Evolutionary conservation across 2,888 invertebrate genomes (phyloP).

Genomic region (Stratiomys singularior): DNA sequence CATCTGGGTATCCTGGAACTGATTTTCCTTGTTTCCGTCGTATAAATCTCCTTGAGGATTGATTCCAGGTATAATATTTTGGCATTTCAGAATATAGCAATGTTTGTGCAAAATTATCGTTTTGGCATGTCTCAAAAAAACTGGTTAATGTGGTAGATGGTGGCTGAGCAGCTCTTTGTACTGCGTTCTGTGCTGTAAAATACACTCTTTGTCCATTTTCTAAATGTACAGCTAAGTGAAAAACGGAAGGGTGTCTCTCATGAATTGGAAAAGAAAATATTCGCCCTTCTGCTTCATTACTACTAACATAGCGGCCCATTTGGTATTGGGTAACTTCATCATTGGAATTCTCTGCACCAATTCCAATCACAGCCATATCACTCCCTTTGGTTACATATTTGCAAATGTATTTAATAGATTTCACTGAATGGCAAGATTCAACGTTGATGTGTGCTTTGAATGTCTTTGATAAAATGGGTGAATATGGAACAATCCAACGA

Average conservation of each 20-base stretch:
- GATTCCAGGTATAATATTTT: conserved; percentile 58
- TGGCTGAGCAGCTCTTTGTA: conserved; percentile 50
- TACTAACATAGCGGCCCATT: conserved; percentile 56
- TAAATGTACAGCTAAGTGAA: conserved; percentile 51
- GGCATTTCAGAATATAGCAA: conserved; percentile 60
- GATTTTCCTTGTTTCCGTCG: conserved; percentile 57
- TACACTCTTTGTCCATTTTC: conserved; percentile 56
- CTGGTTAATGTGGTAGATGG: conserved; percentile 56
- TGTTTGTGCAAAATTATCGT: conserved; percentile 56
- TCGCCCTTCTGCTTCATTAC: conserved; percentile 51
- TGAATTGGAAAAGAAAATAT: conserved; percentile 52
- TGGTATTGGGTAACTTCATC: conserved; percentile 50
- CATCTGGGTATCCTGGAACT: conserved; percentile 55
- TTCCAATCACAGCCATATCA: conserved; percentile 59
- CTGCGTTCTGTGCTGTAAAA: conserved; percentile 54
- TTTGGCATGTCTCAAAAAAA: conserved; percentile 59
- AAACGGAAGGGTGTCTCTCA: conserved; percentile 47
- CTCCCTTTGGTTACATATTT: conserved; percentile 64
- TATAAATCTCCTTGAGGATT: conserved; percentile 57
- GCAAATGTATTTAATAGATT: conserved; percentile 62
- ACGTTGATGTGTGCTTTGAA: conserved; percentile 61
- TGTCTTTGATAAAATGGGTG: conserved; percentile 55
- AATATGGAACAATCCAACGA: conserved; percentile 59
- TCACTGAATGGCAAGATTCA: conserved; percentile 62
- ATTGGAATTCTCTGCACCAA: conserved; percentile 54